Conservation (phyloP, 1,140 invertebrate species). For the Magallana angulata region DNA sequence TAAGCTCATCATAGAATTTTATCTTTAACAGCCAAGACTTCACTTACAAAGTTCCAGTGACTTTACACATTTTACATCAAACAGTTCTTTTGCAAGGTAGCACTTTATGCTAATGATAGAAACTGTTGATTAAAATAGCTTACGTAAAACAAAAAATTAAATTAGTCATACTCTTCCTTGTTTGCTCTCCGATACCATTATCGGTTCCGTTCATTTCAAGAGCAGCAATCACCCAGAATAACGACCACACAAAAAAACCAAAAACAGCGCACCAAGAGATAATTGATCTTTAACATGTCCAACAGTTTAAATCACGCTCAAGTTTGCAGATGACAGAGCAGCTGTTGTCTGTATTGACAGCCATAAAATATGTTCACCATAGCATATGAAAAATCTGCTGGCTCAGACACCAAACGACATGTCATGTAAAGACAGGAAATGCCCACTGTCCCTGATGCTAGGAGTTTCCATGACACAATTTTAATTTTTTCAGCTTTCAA, state of each 20-base stretch:
- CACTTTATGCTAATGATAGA: too few relatives aligned
- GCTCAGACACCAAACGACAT: not conserved
- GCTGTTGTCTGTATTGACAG: not conserved
- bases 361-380: not conserved
- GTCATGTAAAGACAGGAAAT: not conserved
- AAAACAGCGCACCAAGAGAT: not conserved
- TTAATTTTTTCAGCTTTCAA: too few relatives aligned
- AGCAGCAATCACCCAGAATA: not conserved
- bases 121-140: too few relatives aligned
- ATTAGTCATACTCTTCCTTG: too few relatives aligned
- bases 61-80: too few relatives aligned
- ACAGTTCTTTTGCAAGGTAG: too few relatives aligned
- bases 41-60: too few relatives aligned
- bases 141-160: too few relatives aligned
- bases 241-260: not conserved
- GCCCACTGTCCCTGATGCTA: not conserved
- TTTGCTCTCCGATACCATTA: too few relatives aligned
- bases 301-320: not conserved
- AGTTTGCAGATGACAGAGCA: not conserved
- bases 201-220: not conserved
- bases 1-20: too few relatives aligned
- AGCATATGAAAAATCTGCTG: slow-evolving; percentile 13
- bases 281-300: slow-evolving; percentile 30
- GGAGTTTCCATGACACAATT: not conserved
- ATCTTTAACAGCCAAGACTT: too few relatives aligned